phyloP scores from a whole-genome alignment of 2,113 vertebrate species.

The Rhegmatorhina hoffmannsi region DNA sequence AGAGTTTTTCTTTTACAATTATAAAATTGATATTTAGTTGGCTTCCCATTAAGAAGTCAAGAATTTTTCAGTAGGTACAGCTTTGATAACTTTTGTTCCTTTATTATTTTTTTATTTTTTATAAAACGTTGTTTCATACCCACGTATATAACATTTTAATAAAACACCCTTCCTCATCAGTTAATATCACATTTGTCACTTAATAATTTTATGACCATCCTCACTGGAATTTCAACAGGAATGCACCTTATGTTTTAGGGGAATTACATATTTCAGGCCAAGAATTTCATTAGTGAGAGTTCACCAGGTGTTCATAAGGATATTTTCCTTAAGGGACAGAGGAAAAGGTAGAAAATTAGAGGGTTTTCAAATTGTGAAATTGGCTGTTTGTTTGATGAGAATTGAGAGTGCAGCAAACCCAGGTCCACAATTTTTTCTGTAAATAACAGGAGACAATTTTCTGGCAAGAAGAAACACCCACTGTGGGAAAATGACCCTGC shows the following conservation, averaged over 20 bases:
- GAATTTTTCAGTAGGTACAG: neutral
- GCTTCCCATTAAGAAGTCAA: neutral
- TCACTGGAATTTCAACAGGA: neutral
- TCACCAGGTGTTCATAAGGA: conserved; percentile 14
- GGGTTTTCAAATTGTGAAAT: neutral
- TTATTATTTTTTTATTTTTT: neutral
- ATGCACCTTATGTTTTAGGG: neutral
- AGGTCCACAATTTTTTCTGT: neutral
- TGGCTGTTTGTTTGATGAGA: conserved; percentile 7
- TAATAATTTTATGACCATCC: neutral
- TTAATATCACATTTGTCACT: neutral
- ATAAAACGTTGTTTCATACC: neutral
- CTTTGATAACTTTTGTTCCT: neutral
- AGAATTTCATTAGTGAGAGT: neutral
- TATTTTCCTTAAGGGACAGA: neutral
- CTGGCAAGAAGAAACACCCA: neutral
- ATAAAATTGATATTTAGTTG: neutral
- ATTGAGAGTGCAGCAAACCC: neutral
- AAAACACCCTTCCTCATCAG: neutral
- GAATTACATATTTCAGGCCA: neutral
- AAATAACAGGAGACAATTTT: neutral
- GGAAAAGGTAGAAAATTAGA: neutral
- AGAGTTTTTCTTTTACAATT: neutral
- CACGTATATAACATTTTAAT: neutral
- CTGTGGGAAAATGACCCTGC: neutral